These are phyloP conservation scores for Thereuonema tuberculata DNA, from an alignment of 1,140 invertebrate genomes.

Conservation along the genomic window DNA sequence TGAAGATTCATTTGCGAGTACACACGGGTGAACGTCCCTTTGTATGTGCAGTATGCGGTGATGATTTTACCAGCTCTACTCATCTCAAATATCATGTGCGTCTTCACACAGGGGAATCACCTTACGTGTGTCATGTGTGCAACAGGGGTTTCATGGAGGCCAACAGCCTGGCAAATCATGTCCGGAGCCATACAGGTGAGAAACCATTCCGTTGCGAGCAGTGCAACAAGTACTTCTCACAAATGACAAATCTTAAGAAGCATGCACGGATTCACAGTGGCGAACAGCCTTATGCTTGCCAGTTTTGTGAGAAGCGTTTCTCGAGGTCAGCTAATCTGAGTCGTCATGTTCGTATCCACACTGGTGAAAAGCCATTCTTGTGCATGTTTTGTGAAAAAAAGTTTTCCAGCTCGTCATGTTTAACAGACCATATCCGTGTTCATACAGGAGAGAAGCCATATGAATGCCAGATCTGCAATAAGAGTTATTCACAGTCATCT, in stretches of 20 bases:
- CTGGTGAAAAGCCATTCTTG: background rate
- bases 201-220: background rate
- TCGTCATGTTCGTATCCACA: background rate
- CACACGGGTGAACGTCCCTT: constrained; percentile 15
- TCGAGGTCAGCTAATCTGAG: background rate
- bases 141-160: background rate
- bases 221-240: background rate
- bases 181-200: background rate
- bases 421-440: background rate
- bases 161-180: background rate
- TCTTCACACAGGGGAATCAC: background rate
- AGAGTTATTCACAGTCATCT: no score
- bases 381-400: background rate
- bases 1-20: constrained; percentile 16
- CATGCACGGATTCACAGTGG: background rate
- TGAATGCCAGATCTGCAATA: no score
- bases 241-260: background rate
- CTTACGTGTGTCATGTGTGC: background rate
- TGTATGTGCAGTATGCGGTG: background rate
- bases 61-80: background rate
- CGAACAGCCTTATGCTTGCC: background rate
- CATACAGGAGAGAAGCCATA: background rate
- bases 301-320: background rate
- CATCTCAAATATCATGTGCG: background rate
- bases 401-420: background rate